Evolutionary conservation across 2,888 invertebrate genomes (phyloP), one percentile per base, ranked within the genome.

Genomic region (Mesorhabditis sp.): DNA sequence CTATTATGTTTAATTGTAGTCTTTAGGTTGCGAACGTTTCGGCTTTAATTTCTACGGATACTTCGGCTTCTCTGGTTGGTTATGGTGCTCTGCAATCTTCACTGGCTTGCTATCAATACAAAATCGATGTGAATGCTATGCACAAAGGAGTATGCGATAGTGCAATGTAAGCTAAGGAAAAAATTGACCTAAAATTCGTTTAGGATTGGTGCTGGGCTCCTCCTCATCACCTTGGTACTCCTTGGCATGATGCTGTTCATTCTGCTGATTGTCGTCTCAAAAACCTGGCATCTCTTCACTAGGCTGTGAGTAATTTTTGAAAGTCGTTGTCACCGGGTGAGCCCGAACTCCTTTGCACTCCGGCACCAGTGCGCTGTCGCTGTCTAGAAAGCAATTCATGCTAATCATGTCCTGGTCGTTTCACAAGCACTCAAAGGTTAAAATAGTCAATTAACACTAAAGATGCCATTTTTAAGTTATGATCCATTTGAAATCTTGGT

Each of bases 281-380:
- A 79, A 70, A 80, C 83, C 1, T 84, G 84, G 84, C 74, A 77
- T 64, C 72, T 83, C 28, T 84, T 83, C 75, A 79, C 76, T n/a
- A 68, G 79, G 68, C 67, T 79, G 82, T 82, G 62, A 77, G 82
- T 82, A 69, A 62, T 44, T 41, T 15, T 67, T 65, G 4, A 64
- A 4, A 13, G 6, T 67, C 28, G 28, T 28, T 28, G 28, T 28
- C 28, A 28, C 28, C 28, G 28, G 28, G 28, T 28, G 28, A 28
- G 28, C 28, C 28, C 28, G 28, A 28, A 28, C 28, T 28, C 28
- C 28, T 28, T 28, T 28, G 7, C 58, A 50, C 58, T 13, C 58
- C n/a, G 7, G 10, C 7, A 50, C n/a, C 58, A 13, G n/a, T 50
- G 10, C 7, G n/a, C n/a, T 50, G 7, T 13, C n/a, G 58, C 58